Evolutionary conservation across 2,113 vertebrate species (phyloP), one percentile per base, ranked within the genome.

Genomic region (Puma concolor): DNA sequence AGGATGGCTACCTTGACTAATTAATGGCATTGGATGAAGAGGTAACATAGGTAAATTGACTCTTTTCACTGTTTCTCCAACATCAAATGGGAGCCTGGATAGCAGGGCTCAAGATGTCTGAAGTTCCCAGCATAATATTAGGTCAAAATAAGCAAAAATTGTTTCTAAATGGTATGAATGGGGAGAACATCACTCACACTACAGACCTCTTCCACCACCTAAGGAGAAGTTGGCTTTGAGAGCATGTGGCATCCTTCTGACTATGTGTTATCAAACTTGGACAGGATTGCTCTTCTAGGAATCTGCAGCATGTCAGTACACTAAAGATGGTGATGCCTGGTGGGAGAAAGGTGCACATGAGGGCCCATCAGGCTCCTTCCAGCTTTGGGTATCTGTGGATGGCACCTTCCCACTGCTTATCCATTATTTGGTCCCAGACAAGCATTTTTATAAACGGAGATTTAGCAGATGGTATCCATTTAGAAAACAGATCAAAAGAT

Each of bases 1-100:
- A 82, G 84, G 77, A 94, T 93, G 97, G 88, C 92, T 92, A 74
- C 63, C 48, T 96, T 91, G 91, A 63, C 50, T 95, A 97, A 97
- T 88, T 88, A 94, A 63, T 23, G 94, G 57, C 63, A 88, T 79
- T 74, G 81, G 33, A 94, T 86, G 96, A 98, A 94, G 9, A 95
- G 92, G 41, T n/a, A 97, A 94, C 69, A 96, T 64, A 88, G 93
- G 36, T 83, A 95, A 95, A 97, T 95, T 85, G 48, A 84, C 44
- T 84, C 29, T 86, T 71, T 0, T 12, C 31, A 38, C n/a, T 97
- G 19, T 86, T 52, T 97, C 50, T 29, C 21, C 16, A 88, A 11
- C 41, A 87, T 72, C 82, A 98, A 83, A 95, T 76, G 60, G 96
- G 97, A 98, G 0, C 17, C 79, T 33, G 19, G 82, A 85, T 10